These are phyloP conservation scores for Xestia sexstrigata DNA, from an alignment of 2,888 invertebrate genomes.

Conservation along the genomic window DNA sequence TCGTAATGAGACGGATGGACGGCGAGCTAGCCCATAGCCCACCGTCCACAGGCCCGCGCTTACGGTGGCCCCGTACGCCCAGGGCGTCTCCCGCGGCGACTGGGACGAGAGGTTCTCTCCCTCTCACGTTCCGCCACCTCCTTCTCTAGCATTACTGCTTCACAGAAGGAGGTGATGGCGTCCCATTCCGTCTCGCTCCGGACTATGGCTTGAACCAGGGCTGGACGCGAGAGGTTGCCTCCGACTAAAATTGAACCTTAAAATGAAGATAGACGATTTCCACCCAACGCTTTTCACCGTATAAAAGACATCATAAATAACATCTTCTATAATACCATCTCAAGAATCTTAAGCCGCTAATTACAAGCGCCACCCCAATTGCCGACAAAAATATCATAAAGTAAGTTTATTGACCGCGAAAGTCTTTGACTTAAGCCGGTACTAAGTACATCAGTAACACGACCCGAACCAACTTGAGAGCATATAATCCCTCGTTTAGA, in stretches of 20 bases:
- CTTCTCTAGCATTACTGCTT: too few relatives aligned
- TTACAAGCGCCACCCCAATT: slow-evolving; percentile 40
- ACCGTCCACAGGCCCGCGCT: too few relatives aligned
- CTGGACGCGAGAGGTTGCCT: too few relatives aligned
- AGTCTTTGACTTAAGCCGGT: slow-evolving; percentile 56
- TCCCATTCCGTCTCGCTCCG: too few relatives aligned
- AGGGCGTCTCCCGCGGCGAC: too few relatives aligned
- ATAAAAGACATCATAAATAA: slow-evolving; percentile 34
- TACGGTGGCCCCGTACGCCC: too few relatives aligned
- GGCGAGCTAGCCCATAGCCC: too few relatives aligned
- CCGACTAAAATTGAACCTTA: background rate
- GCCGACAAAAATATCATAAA: slow-evolving; percentile 49
- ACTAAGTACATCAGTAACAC: slow-evolving; percentile 70
- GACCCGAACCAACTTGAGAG: slow-evolving; percentile 71
- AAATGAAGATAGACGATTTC: background rate
- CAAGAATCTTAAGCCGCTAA: slow-evolving; percentile 42
- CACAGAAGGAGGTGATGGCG: too few relatives aligned
- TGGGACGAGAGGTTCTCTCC: too few relatives aligned
- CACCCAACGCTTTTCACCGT: background rate
- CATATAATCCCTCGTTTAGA: slow-evolving; percentile 72
- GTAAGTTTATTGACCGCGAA: slow-evolving; percentile 50
- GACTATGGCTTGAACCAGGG: too few relatives aligned
- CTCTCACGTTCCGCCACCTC: too few relatives aligned
- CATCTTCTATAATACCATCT: slow-evolving; percentile 26
- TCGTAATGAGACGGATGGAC: too few relatives aligned